Base-by-base conservation (phyloP, 2,797 vertebrate genomes). In the Zenarchopterus dispar region DNA sequence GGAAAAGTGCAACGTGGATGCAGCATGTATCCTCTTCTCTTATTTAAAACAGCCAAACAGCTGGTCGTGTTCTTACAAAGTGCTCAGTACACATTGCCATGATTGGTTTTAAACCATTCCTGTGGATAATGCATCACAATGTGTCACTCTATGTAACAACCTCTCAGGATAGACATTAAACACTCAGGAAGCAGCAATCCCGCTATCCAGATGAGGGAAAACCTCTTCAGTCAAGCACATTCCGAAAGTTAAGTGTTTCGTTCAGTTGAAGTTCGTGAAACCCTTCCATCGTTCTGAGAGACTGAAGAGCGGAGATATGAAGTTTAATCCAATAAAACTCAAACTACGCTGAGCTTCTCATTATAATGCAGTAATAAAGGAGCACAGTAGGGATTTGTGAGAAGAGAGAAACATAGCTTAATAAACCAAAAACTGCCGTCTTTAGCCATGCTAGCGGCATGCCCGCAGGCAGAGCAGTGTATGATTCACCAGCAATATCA, bases 1-100 rank as follows among this genome's bases (percentile, higher is more conserved):
- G 79, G 84, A 75, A 88, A 86, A 84, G 86, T 86, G 81, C 88
- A 88, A 91, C 69, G 84, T 91, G 91, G 89, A 91, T 84, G 81
- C 87, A 86, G 82, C 83, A 84, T 85, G 80, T 87, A 88, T 85
- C 77, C 79, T 78, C 70, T 74, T 84, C 65, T 65, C 65, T 81
- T 71, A 58, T 74, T 83, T 84, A 65, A 87, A 88, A 88, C 62
- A 69, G 81, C 59, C 48, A 77, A 82, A 82, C 82, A 87, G 86
- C 89, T 86, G 87, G 77, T 56, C 50, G 3, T 72, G 75, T 70
- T 84, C 73, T 66, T 55, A 52, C 69, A 64, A 70, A 81, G 50
- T 44, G 41, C 59, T 71, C 57, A 62, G 66, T 80, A 73, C 67
- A 39, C 36, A 71, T 75, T 78, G 73, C 70, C 73, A 73, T 55